Conservation (phyloP, 2,888 invertebrate genomes). For the Aporophyla lueneburgensis region DNA sequence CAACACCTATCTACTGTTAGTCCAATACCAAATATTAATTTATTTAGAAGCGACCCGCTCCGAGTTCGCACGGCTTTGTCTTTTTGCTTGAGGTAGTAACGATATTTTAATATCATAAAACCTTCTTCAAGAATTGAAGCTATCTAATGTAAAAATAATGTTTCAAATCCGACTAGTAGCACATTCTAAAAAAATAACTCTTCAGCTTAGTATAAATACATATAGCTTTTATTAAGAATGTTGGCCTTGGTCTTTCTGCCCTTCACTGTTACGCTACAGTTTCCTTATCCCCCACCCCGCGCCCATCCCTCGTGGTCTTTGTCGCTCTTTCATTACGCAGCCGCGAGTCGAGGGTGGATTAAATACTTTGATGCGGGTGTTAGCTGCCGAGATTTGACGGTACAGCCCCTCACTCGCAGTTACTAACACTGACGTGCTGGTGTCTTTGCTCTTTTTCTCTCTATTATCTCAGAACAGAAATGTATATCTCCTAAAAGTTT, state of each 20-base stretch:
- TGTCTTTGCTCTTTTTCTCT: conserved; percentile 35
- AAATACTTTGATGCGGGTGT: conserved; percentile 72
- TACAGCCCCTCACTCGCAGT: conserved; percentile 25
- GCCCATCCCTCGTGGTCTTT: conserved; percentile 50
- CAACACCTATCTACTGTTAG: too few species aligned
- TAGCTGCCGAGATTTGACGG: conserved; percentile 49
- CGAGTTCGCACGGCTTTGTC: not conserved
- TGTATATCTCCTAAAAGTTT: conserved; percentile 5
- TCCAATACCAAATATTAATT: not conserved
- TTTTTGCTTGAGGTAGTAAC: too few species aligned
- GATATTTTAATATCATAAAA: too few species aligned
- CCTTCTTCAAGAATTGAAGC: too few species aligned
- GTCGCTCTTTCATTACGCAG: conserved; percentile 73
- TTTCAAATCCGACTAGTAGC: too few species aligned
- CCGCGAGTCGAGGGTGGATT: conserved; percentile 67
- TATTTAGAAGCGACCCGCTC: not conserved
- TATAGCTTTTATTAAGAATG: not conserved
- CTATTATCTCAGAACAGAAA: conserved; percentile 2
- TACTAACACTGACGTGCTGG: conserved; percentile 19
- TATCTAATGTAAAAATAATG: too few species aligned
- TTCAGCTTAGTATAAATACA: too few species aligned
- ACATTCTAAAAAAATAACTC: too few species aligned
- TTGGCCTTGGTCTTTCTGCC: conserved; percentile 21
- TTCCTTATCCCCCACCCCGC: conserved; percentile 8
- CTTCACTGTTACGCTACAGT: not conserved